These are phyloP conservation scores for Sarcophaga bullata DNA, from an alignment of 1,140 invertebrate genomes.

Conservation along the genomic window DNA sequence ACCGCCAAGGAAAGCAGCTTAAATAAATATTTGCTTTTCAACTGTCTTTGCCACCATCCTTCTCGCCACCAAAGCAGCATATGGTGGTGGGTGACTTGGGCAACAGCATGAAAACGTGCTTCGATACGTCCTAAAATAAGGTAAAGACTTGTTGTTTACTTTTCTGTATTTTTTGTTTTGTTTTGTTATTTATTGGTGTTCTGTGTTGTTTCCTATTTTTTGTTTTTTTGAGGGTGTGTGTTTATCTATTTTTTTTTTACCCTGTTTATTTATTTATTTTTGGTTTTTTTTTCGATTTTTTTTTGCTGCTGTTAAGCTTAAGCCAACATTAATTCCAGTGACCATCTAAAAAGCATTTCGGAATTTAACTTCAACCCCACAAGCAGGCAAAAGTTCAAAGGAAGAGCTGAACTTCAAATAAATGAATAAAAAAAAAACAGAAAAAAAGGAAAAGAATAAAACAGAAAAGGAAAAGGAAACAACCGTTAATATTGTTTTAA, in stretches of 20 bases:
- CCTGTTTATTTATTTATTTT: background rate
- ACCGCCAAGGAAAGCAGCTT: background rate
- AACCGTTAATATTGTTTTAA: constrained; percentile 12
- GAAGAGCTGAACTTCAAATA: background rate
- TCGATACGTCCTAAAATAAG: too few relatives aligned
- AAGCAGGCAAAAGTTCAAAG: background rate
- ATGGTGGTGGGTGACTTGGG: too few relatives aligned
- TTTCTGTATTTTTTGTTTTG: background rate
- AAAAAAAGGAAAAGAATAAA: background rate
- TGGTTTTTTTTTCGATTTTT: background rate
- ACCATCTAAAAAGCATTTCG: constrained; percentile 1
- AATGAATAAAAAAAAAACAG: background rate
- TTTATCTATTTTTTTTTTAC: background rate
- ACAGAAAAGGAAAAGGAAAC: background rate
- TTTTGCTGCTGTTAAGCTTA: constrained; percentile 16
- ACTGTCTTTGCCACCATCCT: background rate
- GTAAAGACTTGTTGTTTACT: too few relatives aligned
- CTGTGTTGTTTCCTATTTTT: background rate
- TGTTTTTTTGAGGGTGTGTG: background rate
- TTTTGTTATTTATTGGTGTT: background rate
- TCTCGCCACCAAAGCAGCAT: too few relatives aligned
- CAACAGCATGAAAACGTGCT: too few relatives aligned
- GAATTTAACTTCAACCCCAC: background rate
- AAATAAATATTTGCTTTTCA: background rate
- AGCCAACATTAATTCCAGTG: constrained; percentile 18